These are phyloP conservation scores for Peromyscus eremicus DNA, from an alignment of 2,797 vertebrate species.

Conservation along the genomic window DNA sequence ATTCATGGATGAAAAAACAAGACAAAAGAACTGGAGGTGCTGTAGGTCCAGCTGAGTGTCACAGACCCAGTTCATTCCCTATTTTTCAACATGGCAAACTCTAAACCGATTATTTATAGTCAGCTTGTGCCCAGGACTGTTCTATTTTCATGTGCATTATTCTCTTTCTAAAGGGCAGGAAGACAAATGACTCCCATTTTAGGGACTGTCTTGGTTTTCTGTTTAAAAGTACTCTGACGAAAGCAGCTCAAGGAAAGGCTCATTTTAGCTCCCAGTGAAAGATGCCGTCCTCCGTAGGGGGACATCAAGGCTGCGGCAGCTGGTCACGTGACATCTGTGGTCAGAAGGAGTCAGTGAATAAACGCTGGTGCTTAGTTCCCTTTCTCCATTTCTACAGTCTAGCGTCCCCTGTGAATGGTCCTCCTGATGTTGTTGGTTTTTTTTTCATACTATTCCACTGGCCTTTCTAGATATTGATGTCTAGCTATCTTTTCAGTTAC, in stretches of 20 bases:
- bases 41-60: neutral
- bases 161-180: slow-evolving; percentile 1
- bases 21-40: neutral
- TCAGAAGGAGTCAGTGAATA: neutral
- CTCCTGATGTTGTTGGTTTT: neutral
- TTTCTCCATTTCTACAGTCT: neutral
- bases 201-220: neutral
- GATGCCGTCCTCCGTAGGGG: neutral
- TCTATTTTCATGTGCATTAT: neutral
- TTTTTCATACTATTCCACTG: neutral
- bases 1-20: neutral
- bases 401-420: neutral
- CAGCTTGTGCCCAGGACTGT: neutral
- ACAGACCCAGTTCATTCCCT: neutral
- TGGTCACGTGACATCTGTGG: neutral
- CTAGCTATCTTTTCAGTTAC: neutral
- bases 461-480: neutral
- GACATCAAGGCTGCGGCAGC: neutral
- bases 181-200: slow-evolving; percentile 14
- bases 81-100: neutral
- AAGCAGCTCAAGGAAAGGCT: neutral
- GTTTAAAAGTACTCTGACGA: neutral
- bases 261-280: neutral
- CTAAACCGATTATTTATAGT: neutral
- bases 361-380: neutral